These are phyloP conservation scores for Epizoanthus ramosus DNA, from an alignment of 92 coral and sea anemone species.

Conservation along the genomic window DNA sequence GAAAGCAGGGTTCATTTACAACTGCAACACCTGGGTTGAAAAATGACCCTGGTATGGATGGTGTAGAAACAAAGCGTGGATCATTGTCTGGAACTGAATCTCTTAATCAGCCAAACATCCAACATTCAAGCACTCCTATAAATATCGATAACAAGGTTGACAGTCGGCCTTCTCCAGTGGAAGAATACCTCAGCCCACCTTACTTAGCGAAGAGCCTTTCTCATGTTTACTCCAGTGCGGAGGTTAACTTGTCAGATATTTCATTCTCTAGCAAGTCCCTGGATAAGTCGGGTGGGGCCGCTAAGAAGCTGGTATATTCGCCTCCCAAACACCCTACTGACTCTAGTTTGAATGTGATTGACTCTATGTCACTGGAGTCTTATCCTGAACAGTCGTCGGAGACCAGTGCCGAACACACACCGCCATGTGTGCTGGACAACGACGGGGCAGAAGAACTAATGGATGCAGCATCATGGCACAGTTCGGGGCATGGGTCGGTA, in stretches of 20 bases:
- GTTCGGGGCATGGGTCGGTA: constrained; percentile 51
- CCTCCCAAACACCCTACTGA: constrained; percentile 9
- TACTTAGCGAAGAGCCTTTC: constrained; percentile 53
- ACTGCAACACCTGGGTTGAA: not conserved
- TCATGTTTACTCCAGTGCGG: constrained; percentile 67
- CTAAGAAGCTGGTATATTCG: constrained; percentile 30
- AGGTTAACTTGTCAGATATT: constrained; percentile 73
- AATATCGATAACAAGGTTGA: not conserved
- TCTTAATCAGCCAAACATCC: not conserved
- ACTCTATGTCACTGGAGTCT: not conserved
- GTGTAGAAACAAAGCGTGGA: not conserved
- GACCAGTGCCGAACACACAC: constrained; percentile 67
- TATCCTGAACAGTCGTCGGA: not conserved
- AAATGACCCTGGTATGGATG: not conserved
- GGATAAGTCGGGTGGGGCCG: constrained; percentile 53
- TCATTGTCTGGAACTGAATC: not conserved
- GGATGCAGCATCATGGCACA: constrained; percentile 77
- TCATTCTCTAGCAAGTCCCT: constrained; percentile 73
- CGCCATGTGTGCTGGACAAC: constrained; percentile 68
- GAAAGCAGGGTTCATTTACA: too few species aligned
- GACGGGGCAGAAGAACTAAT: constrained; percentile 82
- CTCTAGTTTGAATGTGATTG: constrained; percentile 27
- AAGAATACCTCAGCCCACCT: constrained; percentile 30
- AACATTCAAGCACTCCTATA: constrained; percentile 5
- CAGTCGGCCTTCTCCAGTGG: constrained; percentile 1